phyloP scores from a whole-genome alignment of 2,113 vertebrate species.

The Psammodynastes pulverulentus region DNA sequence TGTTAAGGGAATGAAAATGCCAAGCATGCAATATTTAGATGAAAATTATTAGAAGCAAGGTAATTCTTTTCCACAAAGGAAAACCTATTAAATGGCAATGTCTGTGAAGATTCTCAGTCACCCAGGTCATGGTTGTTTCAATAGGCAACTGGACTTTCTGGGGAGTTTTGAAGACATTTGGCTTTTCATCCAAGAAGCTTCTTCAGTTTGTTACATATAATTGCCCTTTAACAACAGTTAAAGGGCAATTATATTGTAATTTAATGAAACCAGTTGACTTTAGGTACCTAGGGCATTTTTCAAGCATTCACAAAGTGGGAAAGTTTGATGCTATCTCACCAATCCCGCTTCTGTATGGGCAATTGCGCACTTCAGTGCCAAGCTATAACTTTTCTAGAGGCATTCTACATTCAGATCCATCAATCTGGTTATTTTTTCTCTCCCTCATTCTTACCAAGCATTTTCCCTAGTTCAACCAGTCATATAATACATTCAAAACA shows the following conservation, averaged over 20 bases:
- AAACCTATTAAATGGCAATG: background rate
- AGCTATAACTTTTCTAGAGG: background rate
- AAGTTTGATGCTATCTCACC: background rate
- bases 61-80: background rate
- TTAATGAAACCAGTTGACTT: background rate
- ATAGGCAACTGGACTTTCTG: too few species aligned
- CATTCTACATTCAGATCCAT: background rate
- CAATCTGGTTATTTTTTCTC: background rate
- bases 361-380: background rate
- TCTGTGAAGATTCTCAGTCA: too few species aligned
- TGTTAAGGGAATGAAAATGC: background rate
- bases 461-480: background rate
- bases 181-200: too few species aligned
- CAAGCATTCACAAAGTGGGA: background rate
- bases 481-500: background rate
- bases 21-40: background rate
- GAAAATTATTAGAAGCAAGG: background rate
- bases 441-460: background rate
- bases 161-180: too few species aligned
- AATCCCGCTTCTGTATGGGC: background rate
- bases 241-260: background rate
- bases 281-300: background rate
- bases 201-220: too few species aligned
- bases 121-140: too few species aligned
- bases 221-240: too few species aligned